Percentiles rank a stretch among this genome's conserved stretches.
These are phyloP conservation scores for Misgurnus anguillicaudatus DNA, from an alignment of 2,113 vertebrate genomes.

Conservation along the genomic window DNA sequence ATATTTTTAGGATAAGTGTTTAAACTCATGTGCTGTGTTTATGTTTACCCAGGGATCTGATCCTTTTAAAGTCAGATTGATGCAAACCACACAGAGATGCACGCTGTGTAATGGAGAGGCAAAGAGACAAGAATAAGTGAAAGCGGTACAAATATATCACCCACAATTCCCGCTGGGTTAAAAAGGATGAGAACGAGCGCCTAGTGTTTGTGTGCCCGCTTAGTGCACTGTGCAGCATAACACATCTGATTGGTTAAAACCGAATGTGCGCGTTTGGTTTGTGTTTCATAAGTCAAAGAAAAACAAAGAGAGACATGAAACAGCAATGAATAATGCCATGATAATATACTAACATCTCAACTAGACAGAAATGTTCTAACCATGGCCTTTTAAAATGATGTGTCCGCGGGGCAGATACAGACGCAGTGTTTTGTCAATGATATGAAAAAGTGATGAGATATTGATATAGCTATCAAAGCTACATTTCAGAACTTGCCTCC, in stretches of 20 bases:
- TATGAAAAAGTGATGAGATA: constrained; percentile 76
- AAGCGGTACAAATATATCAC: constrained; percentile 5
- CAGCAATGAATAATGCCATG: constrained; percentile 11
- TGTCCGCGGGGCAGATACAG: constrained; percentile 39
- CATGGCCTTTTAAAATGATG: constrained; percentile 41
- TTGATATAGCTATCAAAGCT: constrained; percentile 75
- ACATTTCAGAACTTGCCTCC: constrained; percentile 72
- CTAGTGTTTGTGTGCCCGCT: constrained; percentile 9
- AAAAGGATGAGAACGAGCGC: constrained; percentile 4
- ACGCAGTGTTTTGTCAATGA: constrained; percentile 62
- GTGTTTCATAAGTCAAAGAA: constrained; percentile 22
- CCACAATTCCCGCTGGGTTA: constrained; percentile 16
- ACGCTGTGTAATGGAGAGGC: neutral
- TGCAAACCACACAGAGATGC: constrained; percentile 1
- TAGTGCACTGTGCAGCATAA: neutral
- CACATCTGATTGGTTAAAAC: neutral
- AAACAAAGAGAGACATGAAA: constrained; percentile 25
- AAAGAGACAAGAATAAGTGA: neutral
- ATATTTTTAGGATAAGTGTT: neutral
- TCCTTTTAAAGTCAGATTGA: neutral
- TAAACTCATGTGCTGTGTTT: neutral
- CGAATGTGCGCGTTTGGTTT: neutral
- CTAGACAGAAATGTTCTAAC: constrained; percentile 28
- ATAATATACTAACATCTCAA: constrained; percentile 28
- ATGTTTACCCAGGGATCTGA: neutral